Conservation (phyloP, 2,888 invertebrate genomes). For the Dendrolimus houi region DNA sequence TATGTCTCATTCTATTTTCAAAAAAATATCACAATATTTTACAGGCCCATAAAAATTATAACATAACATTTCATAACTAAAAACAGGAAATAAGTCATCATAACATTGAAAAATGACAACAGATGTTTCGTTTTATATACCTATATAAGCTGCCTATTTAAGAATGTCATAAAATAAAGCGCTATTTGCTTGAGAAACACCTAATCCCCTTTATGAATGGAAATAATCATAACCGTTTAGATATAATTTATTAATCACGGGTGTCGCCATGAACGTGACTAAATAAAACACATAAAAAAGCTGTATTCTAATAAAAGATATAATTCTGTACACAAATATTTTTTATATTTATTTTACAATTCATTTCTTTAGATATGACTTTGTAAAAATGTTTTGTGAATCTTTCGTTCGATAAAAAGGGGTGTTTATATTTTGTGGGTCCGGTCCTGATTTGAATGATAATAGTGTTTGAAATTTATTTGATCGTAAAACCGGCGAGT, state of each 20-base stretch:
- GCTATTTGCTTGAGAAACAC: conserved; percentile 32
- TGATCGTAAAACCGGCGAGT: conserved; percentile 66
- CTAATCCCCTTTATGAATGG: conserved; percentile 48
- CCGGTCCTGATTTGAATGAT: conserved; percentile 68
- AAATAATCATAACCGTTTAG: conserved; percentile 42
- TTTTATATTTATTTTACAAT: background rate
- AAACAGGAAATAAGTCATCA: conserved; percentile 29
- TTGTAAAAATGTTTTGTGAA: conserved; percentile 58
- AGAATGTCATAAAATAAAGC: conserved; percentile 37
- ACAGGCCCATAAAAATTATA: conserved; percentile 8
- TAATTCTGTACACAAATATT: conserved; percentile 9
- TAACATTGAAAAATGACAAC: conserved; percentile 41
- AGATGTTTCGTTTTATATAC: conserved; percentile 35
- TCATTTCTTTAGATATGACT: conserved; percentile 31
- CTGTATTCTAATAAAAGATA: conserved; percentile 3
- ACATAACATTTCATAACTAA: conserved; percentile 18
- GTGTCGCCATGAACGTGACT: conserved; percentile 46
- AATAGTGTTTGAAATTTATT: conserved; percentile 75
- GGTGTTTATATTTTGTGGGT: conserved; percentile 63
- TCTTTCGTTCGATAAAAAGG: conserved; percentile 52
- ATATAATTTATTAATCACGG: conserved; percentile 53
- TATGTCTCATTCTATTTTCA: background rate
- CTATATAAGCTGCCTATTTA: conserved; percentile 26
- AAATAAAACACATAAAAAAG: conserved; percentile 37
- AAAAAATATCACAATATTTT: background rate